Base-by-base conservation (phyloP, 2,888 invertebrate species). In the Acleris laterana region DNA sequence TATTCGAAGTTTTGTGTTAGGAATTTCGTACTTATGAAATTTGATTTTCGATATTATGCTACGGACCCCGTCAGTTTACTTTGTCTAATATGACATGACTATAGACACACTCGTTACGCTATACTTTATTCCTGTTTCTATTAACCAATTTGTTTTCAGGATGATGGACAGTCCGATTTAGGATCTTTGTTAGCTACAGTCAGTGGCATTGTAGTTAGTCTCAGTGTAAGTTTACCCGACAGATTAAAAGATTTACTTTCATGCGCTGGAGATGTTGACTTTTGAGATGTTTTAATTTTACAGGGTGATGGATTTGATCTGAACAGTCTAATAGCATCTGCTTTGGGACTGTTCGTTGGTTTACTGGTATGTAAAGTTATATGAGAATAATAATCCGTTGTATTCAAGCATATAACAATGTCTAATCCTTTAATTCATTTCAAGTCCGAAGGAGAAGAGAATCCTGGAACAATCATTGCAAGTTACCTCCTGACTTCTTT, bases 271-370 rank as follows among this genome's bases (percentile, higher is more conserved):
- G 63, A 22, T 19, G 48, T 38, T 19, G 55, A 17, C 16, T 28
- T 60, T 49, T 11, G 9, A 55, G 52, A 32, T 48, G 42, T 59
- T 66, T 62, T 63, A 64, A 68, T 62, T 17, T 86, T 87, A 72
- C 73, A 93, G 93, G 93, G 93, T 5, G 93, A 91, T 68, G 93
- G 91, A 3, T 79, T 93, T 62, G 93, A 93, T 69, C 66, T 93
- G 1, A 93, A 93, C 68, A 79, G 84, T 19, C 70, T 93, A 1
- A 88, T 93, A 68, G 88, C 88, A 13, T 87, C 93, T 28, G 93
- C 79, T 11, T 76, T 93, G 44, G 92, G 92, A 32, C 82, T 93
- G 2, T 87, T 93, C 62, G 90, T 88, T 49, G 93, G 93, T 42
- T 77, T 93, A 69, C 74, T 93, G 85, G 93, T 91, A 78, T 72